Conservation (phyloP, 2,797 vertebrate genomes). For the Xerus rutilus region DNA sequence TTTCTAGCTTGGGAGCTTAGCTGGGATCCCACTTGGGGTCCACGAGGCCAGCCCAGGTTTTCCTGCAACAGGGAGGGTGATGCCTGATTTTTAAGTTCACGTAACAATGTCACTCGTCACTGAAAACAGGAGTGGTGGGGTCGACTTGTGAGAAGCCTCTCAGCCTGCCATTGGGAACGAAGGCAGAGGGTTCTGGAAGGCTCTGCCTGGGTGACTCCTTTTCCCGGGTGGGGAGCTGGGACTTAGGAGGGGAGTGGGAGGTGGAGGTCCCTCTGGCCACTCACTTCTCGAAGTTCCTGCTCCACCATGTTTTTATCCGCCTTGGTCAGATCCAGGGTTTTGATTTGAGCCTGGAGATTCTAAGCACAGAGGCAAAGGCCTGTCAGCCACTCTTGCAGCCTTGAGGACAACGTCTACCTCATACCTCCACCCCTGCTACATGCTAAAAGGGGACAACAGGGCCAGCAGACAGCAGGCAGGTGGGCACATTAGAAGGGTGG, state of each 20-base stretch:
- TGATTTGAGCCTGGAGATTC: constrained; percentile 62
- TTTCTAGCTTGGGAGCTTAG: neutral
- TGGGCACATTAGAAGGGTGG: neutral
- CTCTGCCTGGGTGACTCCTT: neutral
- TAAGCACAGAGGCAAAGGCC: constrained; percentile 55
- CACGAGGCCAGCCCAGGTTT: neutral
- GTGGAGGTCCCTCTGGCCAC: neutral
- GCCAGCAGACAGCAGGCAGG: neutral
- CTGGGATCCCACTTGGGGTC: neutral
- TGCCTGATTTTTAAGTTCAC: neutral
- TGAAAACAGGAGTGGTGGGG: neutral
- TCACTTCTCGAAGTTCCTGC: constrained; percentile 78
- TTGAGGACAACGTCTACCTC: neutral
- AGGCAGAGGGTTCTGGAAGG: neutral
- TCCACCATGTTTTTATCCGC: constrained; percentile 72
- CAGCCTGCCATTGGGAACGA: neutral
- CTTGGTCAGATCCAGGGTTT: constrained; percentile 76
- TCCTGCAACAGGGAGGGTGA: neutral
- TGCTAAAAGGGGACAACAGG: neutral
- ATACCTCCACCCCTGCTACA: neutral
- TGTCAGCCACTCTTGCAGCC: neutral
- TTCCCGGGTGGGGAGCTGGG: neutral
- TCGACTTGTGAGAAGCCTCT: neutral
- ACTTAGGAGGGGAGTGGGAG: neutral
- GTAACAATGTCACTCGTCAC: neutral